Evolutionary conservation across 1,140 invertebrate genomes (phyloP), one percentile per base, ranked within the genome.

Genomic region (Portunus trituberculatus): DNA sequence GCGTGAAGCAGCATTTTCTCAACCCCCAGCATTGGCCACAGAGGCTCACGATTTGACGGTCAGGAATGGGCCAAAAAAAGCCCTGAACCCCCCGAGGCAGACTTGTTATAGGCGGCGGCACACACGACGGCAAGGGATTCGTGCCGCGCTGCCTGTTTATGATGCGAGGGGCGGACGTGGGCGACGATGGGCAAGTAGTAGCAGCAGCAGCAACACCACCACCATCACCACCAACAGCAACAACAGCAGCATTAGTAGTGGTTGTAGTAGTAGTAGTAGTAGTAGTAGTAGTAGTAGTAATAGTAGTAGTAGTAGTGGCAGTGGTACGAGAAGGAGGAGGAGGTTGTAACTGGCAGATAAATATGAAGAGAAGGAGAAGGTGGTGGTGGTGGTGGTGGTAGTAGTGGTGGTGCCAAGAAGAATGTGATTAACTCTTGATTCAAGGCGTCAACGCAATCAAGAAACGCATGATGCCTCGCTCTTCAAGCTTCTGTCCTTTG

Each of bases 401-500:
- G 39, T 39, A 6, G 39, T 39, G 39, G 39, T 39, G 39, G 39
- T 39, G 39, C 39, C 39, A 59, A 59, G 52, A 59, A 16, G 20
- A 76, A 76, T n/a, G 67, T 76, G n/a, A 76, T 76, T 76, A 76
- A 76, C 12, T n/a, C 67, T 76, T 76, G 67, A 76, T 76, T n/a
- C 67, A n/a, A 76, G 6, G 6, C 67, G 67, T 76, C 67, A 25
- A n/a, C n/a, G 20, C 67, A 76, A n/a, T 76, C 67, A 76, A 76
- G 20, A 20, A 7, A n/a, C 16, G n/a, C 67, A 76, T 76, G 67
- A 59, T 76, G 67, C 52, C 52, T 20, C 16, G n/a, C 25, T 76
- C 67, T 76, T n/a, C 67, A 76, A 76, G 67, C 67, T n/a, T 76
- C 67, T 76, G 67, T 76, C 67, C 67, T n/a, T 76, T n/a, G n/a